Base-by-base conservation (phyloP, 2,797 vertebrate genomes). In the Microtus californicus region DNA sequence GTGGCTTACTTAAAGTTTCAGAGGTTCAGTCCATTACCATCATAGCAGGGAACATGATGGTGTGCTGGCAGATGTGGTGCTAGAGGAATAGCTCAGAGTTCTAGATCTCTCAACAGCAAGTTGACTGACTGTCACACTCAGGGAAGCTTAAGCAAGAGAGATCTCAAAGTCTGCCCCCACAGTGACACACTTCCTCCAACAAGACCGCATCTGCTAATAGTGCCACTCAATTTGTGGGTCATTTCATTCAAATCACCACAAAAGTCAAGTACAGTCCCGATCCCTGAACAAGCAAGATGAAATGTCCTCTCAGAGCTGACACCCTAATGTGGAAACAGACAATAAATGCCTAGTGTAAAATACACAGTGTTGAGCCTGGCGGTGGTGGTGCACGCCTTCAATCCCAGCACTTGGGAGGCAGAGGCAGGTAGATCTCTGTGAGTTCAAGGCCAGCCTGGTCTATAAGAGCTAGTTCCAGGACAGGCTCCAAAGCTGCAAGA, bases 281-380 rank as follows among this genome's bases (percentile, higher is more conserved):
- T 51, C 19, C 69, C 89, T 89, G 25, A 92, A 63, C 6, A 74
- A 96, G 43, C 37, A 51, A 89, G 13, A 89, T 2, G 11, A 87
- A 91, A 83, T 40, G 27, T 77, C 86, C 48, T 90, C 69, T 96
- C 13, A 85, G 56, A 91, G 61, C n/a, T 94, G 59, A 85, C 23
- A 80, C 8, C 87, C 25, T 74, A 79, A 54, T 73, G 15, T 79
- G 19, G 54, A 96, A 92, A 77, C 29, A 96, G 73, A 91, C 12
- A 31, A 79, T 71, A 86, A 88, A 80, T 5, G 83, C 71, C 13
- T 27, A 78, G 91, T 92, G 37, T 51, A 92, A 95, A 92, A 91
- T 63, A 48, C 2, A 90, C 3, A 81, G 0, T 56, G 90, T 85
- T 59, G 56, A 59, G 56, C 56, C 7, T 2, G 56, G 21, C 21